Percentiles rank a stretch among this genome's conserved stretches.
Evolutionary conservation across 2,113 vertebrate species (phyloP).

Genomic region (Rallus limicola): DNA sequence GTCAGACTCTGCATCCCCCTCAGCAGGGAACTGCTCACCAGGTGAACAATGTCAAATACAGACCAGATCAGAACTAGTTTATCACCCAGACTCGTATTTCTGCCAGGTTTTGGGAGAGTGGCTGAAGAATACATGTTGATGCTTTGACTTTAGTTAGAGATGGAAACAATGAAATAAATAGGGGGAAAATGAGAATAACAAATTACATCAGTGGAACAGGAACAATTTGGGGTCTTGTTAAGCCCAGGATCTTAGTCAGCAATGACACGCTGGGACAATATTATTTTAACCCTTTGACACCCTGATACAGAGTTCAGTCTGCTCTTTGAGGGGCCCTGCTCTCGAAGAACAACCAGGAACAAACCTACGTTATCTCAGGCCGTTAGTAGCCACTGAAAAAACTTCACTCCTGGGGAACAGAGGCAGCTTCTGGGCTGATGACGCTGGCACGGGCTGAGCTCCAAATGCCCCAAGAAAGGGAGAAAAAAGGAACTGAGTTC

Average conservation of each 20-base stretch:
- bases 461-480: not conserved
- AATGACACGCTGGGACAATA: conserved; percentile 1
- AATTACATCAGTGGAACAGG: conserved; percentile 39
- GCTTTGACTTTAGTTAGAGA: not conserved
- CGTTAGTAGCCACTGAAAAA: not conserved
- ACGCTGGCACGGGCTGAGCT: not conserved
- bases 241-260: conserved; percentile 26
- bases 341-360: not conserved
- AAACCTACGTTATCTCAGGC: not conserved
- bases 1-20: not conserved
- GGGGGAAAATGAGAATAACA: not conserved
- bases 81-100: not conserved
- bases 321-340: not conserved
- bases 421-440: not conserved
- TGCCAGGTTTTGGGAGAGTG: not conserved
- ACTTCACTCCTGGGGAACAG: not conserved
- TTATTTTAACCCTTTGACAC: conserved; percentile 58
- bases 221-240: conserved; percentile 34
- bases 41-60: not conserved
- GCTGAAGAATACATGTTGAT: not conserved
- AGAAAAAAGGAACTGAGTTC: not conserved
- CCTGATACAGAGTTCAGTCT: not conserved
- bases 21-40: not conserved
- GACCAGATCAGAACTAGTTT: not conserved
- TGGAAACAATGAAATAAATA: not conserved